These are phyloP conservation scores for Seladonia tumulorum DNA, from an alignment of 2,888 invertebrate genomes.

Conservation along the genomic window DNA sequence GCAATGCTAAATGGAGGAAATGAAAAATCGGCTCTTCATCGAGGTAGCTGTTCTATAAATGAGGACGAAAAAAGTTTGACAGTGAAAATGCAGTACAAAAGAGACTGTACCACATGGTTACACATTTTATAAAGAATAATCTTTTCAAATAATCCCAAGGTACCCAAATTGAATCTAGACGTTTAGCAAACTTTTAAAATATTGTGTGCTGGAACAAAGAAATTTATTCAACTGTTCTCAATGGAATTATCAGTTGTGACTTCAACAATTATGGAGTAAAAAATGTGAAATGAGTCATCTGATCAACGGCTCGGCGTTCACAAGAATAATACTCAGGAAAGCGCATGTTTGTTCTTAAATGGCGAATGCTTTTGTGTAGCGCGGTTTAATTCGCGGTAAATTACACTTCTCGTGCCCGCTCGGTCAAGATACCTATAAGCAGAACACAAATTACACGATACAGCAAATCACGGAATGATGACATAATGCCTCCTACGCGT, in stretches of 20 bases:
- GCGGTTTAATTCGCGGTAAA: not conserved
- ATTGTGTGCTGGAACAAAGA: not conserved
- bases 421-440: slow-evolving; percentile 11
- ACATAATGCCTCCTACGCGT: slow-evolving; percentile 63
- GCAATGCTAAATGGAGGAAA: not conserved
- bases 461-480: slow-evolving; percentile 63
- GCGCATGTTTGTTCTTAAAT: not conserved
- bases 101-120: not conserved
- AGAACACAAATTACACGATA: slow-evolving; percentile 42
- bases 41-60: not conserved
- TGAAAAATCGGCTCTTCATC: not conserved
- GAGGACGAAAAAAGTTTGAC: not conserved
- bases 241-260: not conserved
- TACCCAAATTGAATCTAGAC: too few species aligned
- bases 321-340: not conserved
- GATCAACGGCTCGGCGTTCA: not conserved
- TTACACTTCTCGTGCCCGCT: slow-evolving; percentile 1
- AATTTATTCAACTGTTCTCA: not conserved
- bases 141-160: too few species aligned
- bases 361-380: not conserved
- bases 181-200: too few species aligned
- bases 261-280: not conserved
- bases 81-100: not conserved
- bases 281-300: not conserved
- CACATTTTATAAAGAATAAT: not conserved